phyloP scores from a whole-genome alignment of 2,113 vertebrate genomes.

The Seriola dumerili region DNA sequence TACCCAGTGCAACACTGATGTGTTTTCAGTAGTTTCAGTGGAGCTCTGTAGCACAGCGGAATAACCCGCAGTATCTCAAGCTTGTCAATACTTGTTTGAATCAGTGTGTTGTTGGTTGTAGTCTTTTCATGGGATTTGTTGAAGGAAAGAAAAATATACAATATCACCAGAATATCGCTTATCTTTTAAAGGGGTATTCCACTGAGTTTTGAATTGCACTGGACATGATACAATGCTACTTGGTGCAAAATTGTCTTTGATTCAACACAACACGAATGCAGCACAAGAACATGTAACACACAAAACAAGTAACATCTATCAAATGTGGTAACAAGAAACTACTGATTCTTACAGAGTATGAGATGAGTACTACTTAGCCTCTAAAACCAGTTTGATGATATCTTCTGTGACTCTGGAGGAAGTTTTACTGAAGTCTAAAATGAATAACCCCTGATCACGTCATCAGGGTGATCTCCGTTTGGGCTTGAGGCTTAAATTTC shows the following conservation, averaged over 20 bases:
- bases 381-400: background rate
- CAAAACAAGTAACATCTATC: background rate
- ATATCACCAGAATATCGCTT: background rate
- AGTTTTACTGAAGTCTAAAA: background rate
- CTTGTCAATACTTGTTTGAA: background rate
- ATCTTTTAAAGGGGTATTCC: background rate
- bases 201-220: background rate
- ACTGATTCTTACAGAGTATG: background rate
- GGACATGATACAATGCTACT: background rate
- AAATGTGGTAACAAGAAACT: no score
- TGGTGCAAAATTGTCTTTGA: background rate
- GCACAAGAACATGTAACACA: background rate
- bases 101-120: background rate
- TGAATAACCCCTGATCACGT: no score
- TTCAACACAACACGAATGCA: background rate
- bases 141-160: background rate
- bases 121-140: background rate
- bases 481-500: no score
- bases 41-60: background rate
- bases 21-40: background rate
- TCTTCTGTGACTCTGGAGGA: background rate
- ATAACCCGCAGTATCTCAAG: background rate
- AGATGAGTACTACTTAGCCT: background rate
- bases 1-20: background rate
- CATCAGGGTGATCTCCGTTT: no score